Conservation (phyloP, 2,113 vertebrate genomes). For the Percina caprodes region DNA sequence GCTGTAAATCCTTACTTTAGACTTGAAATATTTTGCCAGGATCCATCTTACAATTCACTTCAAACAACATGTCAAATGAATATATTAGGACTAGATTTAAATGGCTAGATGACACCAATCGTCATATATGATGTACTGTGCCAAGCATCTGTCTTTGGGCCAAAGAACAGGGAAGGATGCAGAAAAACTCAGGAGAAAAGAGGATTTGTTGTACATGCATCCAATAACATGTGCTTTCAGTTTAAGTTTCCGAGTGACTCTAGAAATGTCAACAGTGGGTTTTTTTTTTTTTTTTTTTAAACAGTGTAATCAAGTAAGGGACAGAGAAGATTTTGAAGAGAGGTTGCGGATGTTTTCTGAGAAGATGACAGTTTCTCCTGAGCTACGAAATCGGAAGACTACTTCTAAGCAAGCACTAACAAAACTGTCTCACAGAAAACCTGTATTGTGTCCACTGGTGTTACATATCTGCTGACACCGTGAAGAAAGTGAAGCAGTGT, state of each 20-base stretch:
- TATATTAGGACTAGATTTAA: not conserved
- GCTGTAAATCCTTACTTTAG: not conserved
- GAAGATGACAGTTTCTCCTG: not conserved
- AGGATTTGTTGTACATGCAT: not conserved
- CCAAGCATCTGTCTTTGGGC: slow-evolving; percentile 19
- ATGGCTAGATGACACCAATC: not conserved
- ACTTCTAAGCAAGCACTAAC: not conserved
- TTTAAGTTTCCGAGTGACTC: not conserved
- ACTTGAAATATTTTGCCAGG: not conserved
- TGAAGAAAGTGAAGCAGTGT: slow-evolving; percentile 1
- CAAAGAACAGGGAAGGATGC: slow-evolving; percentile 13
- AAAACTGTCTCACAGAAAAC: not conserved
- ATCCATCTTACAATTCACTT: not conserved
- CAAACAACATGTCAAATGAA: not conserved
- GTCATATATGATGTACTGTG: not conserved
- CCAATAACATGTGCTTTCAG: not conserved
- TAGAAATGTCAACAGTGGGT: not conserved
- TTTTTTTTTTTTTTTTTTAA: not conserved
- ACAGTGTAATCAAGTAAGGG: not conserved
- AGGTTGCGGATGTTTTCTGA: not conserved
- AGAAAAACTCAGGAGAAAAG: not conserved
- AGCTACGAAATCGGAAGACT: too few species aligned
- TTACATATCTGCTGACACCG: not conserved
- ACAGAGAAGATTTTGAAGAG: slow-evolving; percentile 10
- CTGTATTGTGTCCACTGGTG: not conserved